Conservation (phyloP, 2,888 invertebrate genomes). For the Amphipoea oculea region DNA sequence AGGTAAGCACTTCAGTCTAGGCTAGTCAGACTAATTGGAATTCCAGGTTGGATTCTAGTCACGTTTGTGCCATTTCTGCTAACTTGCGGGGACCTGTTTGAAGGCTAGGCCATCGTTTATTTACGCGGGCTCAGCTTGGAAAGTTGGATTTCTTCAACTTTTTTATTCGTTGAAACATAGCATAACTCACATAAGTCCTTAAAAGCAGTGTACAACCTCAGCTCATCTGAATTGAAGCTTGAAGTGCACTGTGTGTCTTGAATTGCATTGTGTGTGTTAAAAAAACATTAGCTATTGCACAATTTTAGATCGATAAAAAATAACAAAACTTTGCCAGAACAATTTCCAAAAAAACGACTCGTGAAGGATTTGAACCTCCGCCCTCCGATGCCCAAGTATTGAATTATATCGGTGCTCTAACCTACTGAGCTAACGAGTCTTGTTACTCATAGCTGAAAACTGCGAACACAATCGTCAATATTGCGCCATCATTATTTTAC, state of each 20-base stretch:
- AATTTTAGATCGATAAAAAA: background rate
- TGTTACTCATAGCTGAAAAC: background rate
- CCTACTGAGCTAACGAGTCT: background rate
- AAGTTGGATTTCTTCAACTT: slow-evolving; percentile 5
- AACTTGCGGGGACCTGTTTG: slow-evolving; percentile 41
- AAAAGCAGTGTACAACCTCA: background rate
- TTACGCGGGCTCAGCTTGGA: background rate
- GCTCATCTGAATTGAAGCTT: background rate
- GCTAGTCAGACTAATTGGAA: slow-evolving; percentile 45
- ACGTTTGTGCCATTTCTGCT: slow-evolving; percentile 46
- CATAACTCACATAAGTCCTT: too few relatives aligned
- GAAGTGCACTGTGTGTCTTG: too few relatives aligned
- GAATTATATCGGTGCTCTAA: too few relatives aligned
- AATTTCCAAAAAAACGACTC: too few relatives aligned
- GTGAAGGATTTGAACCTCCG: slow-evolving; percentile 2
- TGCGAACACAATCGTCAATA: background rate
- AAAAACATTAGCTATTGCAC: background rate
- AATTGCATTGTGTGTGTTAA: background rate
- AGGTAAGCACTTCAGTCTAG: slow-evolving; percentile 19
- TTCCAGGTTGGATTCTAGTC: slow-evolving; percentile 41
- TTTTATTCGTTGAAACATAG: background rate
- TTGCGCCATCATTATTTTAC: background rate
- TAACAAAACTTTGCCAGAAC: background rate
- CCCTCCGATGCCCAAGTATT: too few relatives aligned
- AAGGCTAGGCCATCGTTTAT: slow-evolving; percentile 23